Percentiles rank a stretch among this genome's conserved stretches.
Conservation (phyloP, 2,113 vertebrate genomes). For the Sula dactylatra region DNA sequence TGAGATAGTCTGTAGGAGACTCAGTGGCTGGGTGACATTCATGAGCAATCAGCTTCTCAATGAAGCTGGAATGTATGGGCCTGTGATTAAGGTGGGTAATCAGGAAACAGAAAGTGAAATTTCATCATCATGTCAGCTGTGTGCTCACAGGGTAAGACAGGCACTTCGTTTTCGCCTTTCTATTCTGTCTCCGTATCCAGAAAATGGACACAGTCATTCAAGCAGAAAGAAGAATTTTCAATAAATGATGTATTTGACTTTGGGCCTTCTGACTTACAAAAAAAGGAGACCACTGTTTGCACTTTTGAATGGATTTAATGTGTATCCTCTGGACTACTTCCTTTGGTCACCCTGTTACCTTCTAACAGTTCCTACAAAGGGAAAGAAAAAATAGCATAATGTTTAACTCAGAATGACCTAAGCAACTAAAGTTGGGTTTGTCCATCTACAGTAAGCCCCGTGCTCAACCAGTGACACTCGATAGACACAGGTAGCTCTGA, state of each 20-base stretch:
- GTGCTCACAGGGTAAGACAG: neutral
- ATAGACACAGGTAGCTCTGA: neutral
- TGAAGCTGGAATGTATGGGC: slow-evolving; percentile 22
- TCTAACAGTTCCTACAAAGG: neutral
- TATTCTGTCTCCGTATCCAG: neutral
- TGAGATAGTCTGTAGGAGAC: neutral
- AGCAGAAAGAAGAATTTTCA: slow-evolving; percentile 30
- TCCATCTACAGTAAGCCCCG: neutral
- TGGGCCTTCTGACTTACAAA: neutral
- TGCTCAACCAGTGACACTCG: neutral
- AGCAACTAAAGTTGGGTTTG: neutral
- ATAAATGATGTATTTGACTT: slow-evolving; percentile 36
- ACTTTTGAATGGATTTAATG: neutral
- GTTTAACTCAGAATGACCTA: neutral
- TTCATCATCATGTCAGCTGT: neutral
- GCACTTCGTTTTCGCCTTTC: neutral
- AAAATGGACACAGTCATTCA: neutral
- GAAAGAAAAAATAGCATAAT: neutral
- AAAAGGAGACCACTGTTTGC: neutral
- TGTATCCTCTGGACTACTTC: neutral
- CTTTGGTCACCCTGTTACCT: neutral
- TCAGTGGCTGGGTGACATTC: slow-evolving; percentile 26
- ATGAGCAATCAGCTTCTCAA: slow-evolving; percentile 56
- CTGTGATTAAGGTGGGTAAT: slow-evolving; percentile 41
- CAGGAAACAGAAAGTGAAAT: slow-evolving; percentile 31